Evolutionary conservation across 2,113 vertebrate genomes (phyloP).

Genomic region (Atractosteus spatula): DNA sequence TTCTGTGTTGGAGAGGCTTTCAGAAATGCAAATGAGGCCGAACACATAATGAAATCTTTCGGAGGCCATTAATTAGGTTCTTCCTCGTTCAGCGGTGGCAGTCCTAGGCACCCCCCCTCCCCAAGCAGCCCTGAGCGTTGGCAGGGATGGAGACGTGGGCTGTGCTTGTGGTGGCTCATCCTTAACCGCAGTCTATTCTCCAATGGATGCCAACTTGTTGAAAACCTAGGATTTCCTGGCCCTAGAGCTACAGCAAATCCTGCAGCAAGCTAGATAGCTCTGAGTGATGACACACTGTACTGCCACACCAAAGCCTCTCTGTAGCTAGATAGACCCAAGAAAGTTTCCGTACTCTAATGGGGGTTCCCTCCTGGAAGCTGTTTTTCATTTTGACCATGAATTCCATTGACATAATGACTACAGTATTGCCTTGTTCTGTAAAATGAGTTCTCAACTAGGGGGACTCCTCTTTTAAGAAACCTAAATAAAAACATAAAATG

Average conservation of each 20-base stretch:
- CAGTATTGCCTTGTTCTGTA: not conserved
- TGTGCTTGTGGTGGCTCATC: not conserved
- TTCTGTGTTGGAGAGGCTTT: conserved; percentile 34
- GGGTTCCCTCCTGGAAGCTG: not conserved
- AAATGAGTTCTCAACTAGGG: not conserved
- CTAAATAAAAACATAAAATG: no score
- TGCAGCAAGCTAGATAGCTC: not conserved
- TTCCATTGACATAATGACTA: no score
- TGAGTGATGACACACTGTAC: not conserved
- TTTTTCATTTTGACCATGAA: not conserved
- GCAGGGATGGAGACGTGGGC: not conserved
- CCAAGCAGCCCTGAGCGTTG: not conserved
- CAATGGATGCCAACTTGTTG: not conserved
- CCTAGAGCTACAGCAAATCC: not conserved
- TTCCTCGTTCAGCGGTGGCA: conserved; percentile 36
- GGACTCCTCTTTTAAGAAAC: not conserved
- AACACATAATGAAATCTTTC: conserved; percentile 67
- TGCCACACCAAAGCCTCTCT: not conserved
- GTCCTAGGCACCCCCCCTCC: not conserved
- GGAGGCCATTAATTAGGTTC: conserved; percentile 66
- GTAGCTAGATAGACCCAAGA: not conserved
- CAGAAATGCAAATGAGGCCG: conserved; percentile 62
- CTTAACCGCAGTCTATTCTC: not conserved
- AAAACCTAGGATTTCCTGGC: conserved; percentile 7
- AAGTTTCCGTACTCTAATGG: not conserved